Evolutionary conservation across 2,888 invertebrate genomes (phyloP), one percentile per base, ranked within the genome.

Genomic region (Lepidochrysops patricia): DNA sequence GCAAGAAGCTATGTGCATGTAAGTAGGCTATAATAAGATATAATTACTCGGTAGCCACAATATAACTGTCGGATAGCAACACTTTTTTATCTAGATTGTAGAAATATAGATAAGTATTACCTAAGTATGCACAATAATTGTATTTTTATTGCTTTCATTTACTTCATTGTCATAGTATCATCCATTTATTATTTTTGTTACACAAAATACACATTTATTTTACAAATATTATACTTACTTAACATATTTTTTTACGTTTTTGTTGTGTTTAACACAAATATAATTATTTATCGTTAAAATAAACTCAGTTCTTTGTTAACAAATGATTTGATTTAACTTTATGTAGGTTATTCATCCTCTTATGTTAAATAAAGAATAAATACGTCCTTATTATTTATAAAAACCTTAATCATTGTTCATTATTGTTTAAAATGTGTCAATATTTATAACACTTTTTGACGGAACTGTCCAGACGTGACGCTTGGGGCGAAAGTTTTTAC

Each of bases 401-500:
- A n/a, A n/a, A n/a, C 35, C 13, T 37, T 35, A 13, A 13, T 35
- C 6, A n/a, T n/a, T n/a, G n/a, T n/a, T n/a, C n/a, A n/a, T n/a
- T n/a, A n/a, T n/a, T n/a, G n/a, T n/a, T n/a, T n/a, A n/a, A 4
- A 34, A 34, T 34, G n/a, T n/a, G n/a, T 25, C 26, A n/a, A 52
- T 29, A 27, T 7, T 27, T 19, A 54, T 1, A 50, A 9, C 64
- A 62, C 66, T 70, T 70, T 26, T 62, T 58, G 52, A 50, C 60
- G 2, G 64, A 64, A 60, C 68, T 65, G 73, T 77, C 71, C 74
- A 71, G 61, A 58, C 57, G 57, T 62, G 62, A 27, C 58, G 72
- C 75, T 76, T 66, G 61, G 58, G 69, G 72, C 70, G 67, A 67
- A 63, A 66, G 62, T 60, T 69, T 72, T 73, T 72, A 70, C 69